These are phyloP conservation scores for Apamea epomidion DNA, from an alignment of 2,888 invertebrate species.

Conservation along the genomic window DNA sequence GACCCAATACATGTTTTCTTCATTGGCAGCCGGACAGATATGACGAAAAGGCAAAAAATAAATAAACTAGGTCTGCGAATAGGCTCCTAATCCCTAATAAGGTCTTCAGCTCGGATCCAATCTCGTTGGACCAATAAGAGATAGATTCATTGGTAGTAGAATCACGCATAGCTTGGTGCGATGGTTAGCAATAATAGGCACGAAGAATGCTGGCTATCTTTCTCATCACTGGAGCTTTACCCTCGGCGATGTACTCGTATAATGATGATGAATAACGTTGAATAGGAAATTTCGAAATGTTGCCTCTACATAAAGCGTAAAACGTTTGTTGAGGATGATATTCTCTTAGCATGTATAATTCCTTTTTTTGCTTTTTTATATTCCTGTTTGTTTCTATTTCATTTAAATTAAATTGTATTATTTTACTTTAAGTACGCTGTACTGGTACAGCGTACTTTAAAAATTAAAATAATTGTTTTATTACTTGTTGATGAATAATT, in stretches of 20 bases:
- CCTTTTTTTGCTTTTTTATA: too few relatives aligned
- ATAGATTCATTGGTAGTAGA: conserved; percentile 42
- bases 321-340: too few relatives aligned
- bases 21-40: conserved; percentile 18
- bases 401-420: too few relatives aligned
- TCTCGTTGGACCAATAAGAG: conserved; percentile 40
- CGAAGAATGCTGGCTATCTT: conserved; percentile 10
- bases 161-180: conserved; percentile 25
- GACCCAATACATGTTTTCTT: conserved; percentile 36
- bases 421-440: too few relatives aligned
- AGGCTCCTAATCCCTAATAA: conserved; percentile 50
- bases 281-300: too few relatives aligned
- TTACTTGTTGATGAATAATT: too few relatives aligned
- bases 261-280: neutral
- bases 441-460: too few relatives aligned
- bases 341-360: too few relatives aligned
- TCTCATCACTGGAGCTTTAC: conserved; percentile 4
- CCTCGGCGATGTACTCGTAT: neutral
- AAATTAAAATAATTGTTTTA: too few relatives aligned
- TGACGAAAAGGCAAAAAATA: conserved; percentile 38
- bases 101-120: conserved; percentile 54
- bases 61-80: conserved; percentile 51
- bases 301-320: too few relatives aligned
- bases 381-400: too few relatives aligned
- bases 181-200: conserved; percentile 20